Percentiles rank a stretch among this genome's conserved stretches.
These are phyloP conservation scores for Camelus dromedarius DNA, from an alignment of 2,113 vertebrate genomes.

Conservation along the genomic window DNA sequence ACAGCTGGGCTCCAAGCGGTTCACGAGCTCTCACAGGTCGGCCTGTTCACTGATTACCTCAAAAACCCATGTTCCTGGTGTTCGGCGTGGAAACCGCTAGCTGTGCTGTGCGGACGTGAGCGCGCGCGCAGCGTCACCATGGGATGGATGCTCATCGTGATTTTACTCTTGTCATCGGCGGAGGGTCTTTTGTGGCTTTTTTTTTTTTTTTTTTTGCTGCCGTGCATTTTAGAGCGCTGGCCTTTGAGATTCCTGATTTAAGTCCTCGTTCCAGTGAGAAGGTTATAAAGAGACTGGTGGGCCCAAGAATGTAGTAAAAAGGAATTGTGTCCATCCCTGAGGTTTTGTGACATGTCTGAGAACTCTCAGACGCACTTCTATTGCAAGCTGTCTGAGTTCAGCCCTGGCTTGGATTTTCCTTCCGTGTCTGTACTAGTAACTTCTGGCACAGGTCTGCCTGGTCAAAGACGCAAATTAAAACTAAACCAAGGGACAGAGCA, in stretches of 20 bases:
- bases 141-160: no score
- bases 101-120: background rate
- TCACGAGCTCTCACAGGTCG: background rate
- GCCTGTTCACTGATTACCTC: background rate
- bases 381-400: background rate
- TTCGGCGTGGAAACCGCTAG: background rate
- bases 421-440: rapidly evolving
- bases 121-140: no score
- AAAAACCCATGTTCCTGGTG: background rate
- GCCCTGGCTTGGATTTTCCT: background rate
- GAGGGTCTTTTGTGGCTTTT: background rate
- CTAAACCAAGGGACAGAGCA: background rate
- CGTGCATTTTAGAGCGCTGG: no score
- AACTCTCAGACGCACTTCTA: background rate
- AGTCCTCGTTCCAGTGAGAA: background rate
- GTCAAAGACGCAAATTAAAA: background rate
- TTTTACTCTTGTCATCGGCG: background rate
- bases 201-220: no score
- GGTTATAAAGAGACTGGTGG: background rate
- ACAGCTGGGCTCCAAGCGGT: background rate
- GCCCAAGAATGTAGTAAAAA: background rate
- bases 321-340: background rate
- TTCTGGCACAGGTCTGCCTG: no score
- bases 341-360: background rate
- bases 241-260: background rate